Evolutionary conservation across 2,113 vertebrate genomes (phyloP), one percentile per base, ranked within the genome.

Genomic region (Entomyzon cyanotis): DNA sequence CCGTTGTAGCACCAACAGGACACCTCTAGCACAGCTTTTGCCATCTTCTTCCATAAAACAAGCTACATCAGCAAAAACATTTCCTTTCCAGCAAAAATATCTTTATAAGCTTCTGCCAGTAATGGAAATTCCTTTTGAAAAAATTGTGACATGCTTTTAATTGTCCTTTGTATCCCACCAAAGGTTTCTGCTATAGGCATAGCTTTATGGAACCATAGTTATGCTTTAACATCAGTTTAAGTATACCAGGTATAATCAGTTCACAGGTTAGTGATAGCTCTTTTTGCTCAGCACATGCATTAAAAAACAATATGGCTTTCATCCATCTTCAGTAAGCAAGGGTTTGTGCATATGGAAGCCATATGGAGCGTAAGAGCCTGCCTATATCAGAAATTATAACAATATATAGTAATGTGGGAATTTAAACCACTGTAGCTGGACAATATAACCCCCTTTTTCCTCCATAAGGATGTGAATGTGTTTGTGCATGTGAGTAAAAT

Each of bases 321-420:
- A 97, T 95, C 90, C 92, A 95, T 95, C 90, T 86, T 93, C 87
- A 92, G 76, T 91, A 96, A 97, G 84, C 82, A 96, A 63, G 35
- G 60, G 47, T 88, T 86, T 74, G 56, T 81, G 68, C 90, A 92
- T 96, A 93, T 88, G 94, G 91, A 96, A 96, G 89, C 93, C 93
- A 95, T 96, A 95, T 89, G 91, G 94, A 94, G 59, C 6, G 0
- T 70, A 94, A 96, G 84, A 93, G 88, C 50, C 68, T 86, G 79
- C 64, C 93, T 91, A 44, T 69, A 85, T 81, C 82, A 86, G 60
- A 92, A 91, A 91, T 93, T 86, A 88, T 63, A 88, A 63, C 56
- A 74, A 80, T 88, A 88, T 88, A 86, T 67, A 83, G 60, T 75
- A 85, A 85, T 63, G 30, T 84, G 79, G 49, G 71, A 81, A 74